Evolutionary conservation across 2,797 vertebrate species (phyloP).

Genomic region (Smutsia gigantea): DNA sequence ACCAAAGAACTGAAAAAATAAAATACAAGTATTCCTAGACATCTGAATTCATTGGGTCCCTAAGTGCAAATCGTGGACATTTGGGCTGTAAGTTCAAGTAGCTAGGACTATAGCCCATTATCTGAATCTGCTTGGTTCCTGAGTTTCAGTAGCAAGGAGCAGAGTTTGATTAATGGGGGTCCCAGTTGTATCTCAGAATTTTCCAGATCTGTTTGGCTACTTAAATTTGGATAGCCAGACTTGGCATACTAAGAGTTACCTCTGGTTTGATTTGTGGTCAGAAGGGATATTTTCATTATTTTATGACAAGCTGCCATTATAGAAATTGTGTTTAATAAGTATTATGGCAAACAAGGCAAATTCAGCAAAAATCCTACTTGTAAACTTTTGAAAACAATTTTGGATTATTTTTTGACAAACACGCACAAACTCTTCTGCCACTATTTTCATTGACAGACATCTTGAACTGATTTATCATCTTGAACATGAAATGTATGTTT

Average conservation of each 20-base stretch:
- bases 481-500: neutral
- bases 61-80: neutral
- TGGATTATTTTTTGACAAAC: conserved; percentile 9
- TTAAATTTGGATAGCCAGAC: conserved; percentile 26
- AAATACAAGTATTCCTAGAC: neutral
- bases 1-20: conserved; percentile 5
- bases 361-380: neutral
- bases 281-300: conserved; percentile 23
- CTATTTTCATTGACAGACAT: neutral
- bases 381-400: conserved; percentile 50
- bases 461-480: conserved; percentile 39
- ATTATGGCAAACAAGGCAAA: neutral
- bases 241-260: neutral
- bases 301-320: neutral
- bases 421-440: neutral
- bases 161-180: conserved; percentile 10
- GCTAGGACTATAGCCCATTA: neutral
- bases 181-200: neutral
- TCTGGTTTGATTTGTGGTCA: conserved; percentile 22
- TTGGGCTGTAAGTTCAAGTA: neutral
- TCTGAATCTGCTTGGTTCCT: neutral
- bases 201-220: conserved; percentile 43
- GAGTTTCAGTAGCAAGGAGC: neutral
- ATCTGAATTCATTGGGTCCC: neutral
- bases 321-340: conserved; percentile 24